Conservation (phyloP, 2,888 invertebrate genomes). For the Phortica okadai region DNA sequence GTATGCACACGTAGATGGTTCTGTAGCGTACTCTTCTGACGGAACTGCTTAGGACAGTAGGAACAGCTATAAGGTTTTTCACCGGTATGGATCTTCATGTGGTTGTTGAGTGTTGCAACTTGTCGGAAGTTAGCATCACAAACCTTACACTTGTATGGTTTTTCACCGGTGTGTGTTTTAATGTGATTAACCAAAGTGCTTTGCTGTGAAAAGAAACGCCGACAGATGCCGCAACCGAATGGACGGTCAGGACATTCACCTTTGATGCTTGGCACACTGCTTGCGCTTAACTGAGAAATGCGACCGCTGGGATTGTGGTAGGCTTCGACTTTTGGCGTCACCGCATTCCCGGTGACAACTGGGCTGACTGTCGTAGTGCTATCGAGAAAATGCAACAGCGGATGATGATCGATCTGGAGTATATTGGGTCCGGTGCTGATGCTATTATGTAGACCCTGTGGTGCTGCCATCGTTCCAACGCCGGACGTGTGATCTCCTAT, state of each 20-base stretch:
- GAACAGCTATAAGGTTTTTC: slow-evolving; percentile 74
- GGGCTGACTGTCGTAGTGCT: slow-evolving; percentile 73
- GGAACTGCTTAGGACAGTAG: slow-evolving; percentile 74
- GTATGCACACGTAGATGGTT: slow-evolving; percentile 72
- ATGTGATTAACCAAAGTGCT: slow-evolving; percentile 72
- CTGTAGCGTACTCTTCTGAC: slow-evolving; percentile 72
- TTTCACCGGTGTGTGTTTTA: slow-evolving; percentile 73
- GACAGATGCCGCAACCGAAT: slow-evolving; percentile 70
- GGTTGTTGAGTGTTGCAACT: slow-evolving; percentile 72
- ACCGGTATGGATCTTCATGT: slow-evolving; percentile 73
- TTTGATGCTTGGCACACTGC: slow-evolving; percentile 54
- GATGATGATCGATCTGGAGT: slow-evolving; percentile 72
- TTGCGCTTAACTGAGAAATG: slow-evolving; percentile 54
- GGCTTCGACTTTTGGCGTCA: slow-evolving; percentile 53
- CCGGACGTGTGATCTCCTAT: slow-evolving; percentile 60
- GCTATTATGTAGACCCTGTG: slow-evolving; percentile 48
- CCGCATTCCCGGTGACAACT: slow-evolving; percentile 59
- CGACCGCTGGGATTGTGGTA: slow-evolving; percentile 57
- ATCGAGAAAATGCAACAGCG: slow-evolving; percentile 71
- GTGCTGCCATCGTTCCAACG: slow-evolving; percentile 18
- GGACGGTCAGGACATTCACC: slow-evolving; percentile 70
- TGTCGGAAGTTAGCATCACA: slow-evolving; percentile 72
- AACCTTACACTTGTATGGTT: slow-evolving; percentile 73
- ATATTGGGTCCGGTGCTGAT: slow-evolving; percentile 58
- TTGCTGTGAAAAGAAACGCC: slow-evolving; percentile 72